Conservation (phyloP, 2,888 invertebrate species). For the Noctua fimbriata region DNA sequence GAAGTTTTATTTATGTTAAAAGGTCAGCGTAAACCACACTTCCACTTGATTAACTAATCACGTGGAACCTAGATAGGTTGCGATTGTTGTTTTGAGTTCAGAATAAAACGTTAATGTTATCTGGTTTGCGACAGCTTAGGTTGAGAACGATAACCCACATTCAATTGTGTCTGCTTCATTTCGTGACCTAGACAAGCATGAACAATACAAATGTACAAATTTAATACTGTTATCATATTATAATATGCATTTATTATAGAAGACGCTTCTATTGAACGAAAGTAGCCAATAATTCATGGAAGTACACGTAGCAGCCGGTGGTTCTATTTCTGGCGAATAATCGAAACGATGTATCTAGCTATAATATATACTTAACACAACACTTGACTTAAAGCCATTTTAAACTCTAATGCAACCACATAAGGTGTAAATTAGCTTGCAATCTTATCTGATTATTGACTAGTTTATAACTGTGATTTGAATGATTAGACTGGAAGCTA, state of each 20-base stretch:
- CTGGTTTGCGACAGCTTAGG: constrained; percentile 1
- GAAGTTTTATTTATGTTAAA: not conserved
- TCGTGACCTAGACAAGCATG: constrained; percentile 12
- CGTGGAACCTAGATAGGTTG: constrained; percentile 14
- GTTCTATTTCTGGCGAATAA: constrained; percentile 39
- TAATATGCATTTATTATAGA: not conserved
- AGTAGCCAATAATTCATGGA: constrained; percentile 30
- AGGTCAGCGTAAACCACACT: constrained; percentile 2
- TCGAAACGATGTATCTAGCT: constrained; percentile 20
- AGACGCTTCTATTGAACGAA: constrained; percentile 3
- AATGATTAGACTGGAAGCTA: constrained; percentile 22
- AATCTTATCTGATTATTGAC: constrained; percentile 12
- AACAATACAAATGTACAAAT: not conserved
- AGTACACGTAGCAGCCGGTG: not conserved
- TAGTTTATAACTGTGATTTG: constrained; percentile 33
- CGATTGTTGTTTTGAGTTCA: constrained; percentile 13
- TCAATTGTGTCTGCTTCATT: constrained; percentile 1
- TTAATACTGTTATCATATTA: too few relatives aligned
- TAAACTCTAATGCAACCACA: not conserved
- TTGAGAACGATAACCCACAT: constrained; percentile 26
- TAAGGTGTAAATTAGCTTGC: constrained; percentile 13
- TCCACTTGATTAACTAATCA: not conserved
- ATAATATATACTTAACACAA: not conserved
- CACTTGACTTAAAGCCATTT: not conserved
- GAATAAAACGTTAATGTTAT: constrained; percentile 25